A percentile compares a stretch with the other conserved stretches of the same genome.
These are phyloP conservation scores for Tolmerus cingulatus DNA, from an alignment of 2,888 invertebrate species.

Conservation along the genomic window DNA sequence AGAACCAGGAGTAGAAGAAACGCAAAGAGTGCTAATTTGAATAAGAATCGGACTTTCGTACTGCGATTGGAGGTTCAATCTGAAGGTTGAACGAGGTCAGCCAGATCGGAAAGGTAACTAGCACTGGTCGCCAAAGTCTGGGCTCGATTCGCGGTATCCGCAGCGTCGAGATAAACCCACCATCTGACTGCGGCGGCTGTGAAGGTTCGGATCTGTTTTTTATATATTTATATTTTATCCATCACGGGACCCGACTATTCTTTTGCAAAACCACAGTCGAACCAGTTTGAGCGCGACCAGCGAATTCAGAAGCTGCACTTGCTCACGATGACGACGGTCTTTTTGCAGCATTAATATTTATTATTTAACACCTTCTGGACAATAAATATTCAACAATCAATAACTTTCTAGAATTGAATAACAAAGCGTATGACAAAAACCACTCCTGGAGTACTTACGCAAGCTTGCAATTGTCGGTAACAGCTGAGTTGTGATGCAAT, in stretches of 20 bases:
- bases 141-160: not conserved
- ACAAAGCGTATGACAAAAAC: not conserved
- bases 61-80: not conserved
- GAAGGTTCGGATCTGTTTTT: not conserved
- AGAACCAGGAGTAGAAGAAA: not conserved
- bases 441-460: not conserved
- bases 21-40: not conserved
- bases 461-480: not conserved
- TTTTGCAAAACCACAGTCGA: not conserved
- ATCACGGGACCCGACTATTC: not conserved
- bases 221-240: not conserved
- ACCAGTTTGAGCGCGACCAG: not conserved
- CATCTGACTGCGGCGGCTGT: not conserved
- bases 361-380: not conserved
- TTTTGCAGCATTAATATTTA: not conserved
- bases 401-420: not conserved
- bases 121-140: not conserved
- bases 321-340: not conserved
- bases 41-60: not conserved
- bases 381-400: not conserved
- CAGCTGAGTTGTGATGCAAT: not conserved
- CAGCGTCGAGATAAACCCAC: not conserved
- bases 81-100: constrained; percentile 34
- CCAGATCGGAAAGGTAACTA: constrained; percentile 11
- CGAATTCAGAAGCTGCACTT: not conserved